Base-by-base conservation (phyloP, 2,113 vertebrate species). In the Gambusia affinis region DNA sequence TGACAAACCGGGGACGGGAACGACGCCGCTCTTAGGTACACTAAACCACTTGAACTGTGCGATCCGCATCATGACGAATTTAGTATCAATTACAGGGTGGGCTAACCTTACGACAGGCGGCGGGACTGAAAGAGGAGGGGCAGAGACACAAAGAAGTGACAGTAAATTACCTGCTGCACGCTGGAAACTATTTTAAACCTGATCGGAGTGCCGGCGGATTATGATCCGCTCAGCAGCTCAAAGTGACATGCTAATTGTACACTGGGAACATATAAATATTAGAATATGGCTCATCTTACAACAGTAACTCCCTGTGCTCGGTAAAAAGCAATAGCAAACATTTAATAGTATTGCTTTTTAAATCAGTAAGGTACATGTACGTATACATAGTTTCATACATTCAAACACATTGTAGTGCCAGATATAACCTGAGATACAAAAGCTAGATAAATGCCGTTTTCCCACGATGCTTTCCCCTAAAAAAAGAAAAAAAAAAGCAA, bases 11-110 rank as follows among this genome's bases (percentile, higher is more conserved):
- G 85, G 82, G 79, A 80, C 73, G 80, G 75, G 79, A 78, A 76
- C 72, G 12, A 78, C 60, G 81, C 60, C 60, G 78, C 87, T 90
- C 87, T 75, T 84, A 80, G 88, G 88, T 86, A 87, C 81, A 79
- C 84, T 69, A 81, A 78, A 35, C 68, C 86, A 89, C 88, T 89
- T 88, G 88, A 91, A 91, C 86, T 85, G 76, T 77, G 91, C 85
- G 70, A 86, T 90, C 89, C 86, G 84, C 89, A 90, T 88, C 74
- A 87, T 84, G 86, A 86, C 82, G 88, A 90, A 90, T 91, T 91
- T 90, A 91, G 86, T 86, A 92, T 94, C 91, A 90, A 90, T 93
- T 93, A 92, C 92, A 86, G 83, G 72, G 85, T 80, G 81, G 69
- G 75, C 89, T 88, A 91, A 90, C 88, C 89, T 91, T 90, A 81